Base-by-base conservation (phyloP, 2,113 vertebrate genomes). In the Oceanites oceanicus region DNA sequence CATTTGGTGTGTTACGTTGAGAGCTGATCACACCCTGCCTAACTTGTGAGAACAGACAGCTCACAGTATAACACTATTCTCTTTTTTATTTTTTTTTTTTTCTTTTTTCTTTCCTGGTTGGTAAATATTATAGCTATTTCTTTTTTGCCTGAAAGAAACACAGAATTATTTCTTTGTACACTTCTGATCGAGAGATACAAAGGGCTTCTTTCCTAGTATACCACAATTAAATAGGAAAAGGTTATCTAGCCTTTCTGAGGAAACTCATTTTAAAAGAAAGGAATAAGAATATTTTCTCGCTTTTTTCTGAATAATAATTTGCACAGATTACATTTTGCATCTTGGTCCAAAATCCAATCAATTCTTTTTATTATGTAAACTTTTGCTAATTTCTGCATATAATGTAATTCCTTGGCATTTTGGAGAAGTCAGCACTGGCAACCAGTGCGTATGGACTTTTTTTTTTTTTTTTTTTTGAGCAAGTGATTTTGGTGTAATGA, bases 271-370 rank as follows among this genome's bases (percentile, higher is more conserved):
- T 44, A 91, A 55, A 82, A 66, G 49, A 85, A 77, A 40, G 27
- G 8, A 78, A 25, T 36, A 65, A 75, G 44, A 85, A 27, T 75
- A 47, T 62, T 84, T 86, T 61, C 21, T 65, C 44, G 67, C 6
- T 11, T 66, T 86, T 91, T 85, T 68, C 34, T 86, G 20, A 70
- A 82, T 88, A 89, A 78, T 59, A 89, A 80, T 13, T 1, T 36
- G 17, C 49, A 47, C 44, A 78, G 59, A 94, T 95, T 86, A 84
- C 56, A 26, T 49, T 86, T 78, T 89, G 36, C 12, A 21, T 74
- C 62, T 92, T 92, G 50, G 44, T 91, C 88, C 88, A 86, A 86
- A 86, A 85, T 73, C 45, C 79, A 92, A 59, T 91, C 52, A 88
- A 2, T 86, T 78, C 17, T 75, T 87, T 83, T 93, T 91, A 86